A percentile compares a stretch with the other conserved stretches of the same genome.
Conservation (phyloP, 1,140 invertebrate species). For the Bombyx mandarina region DNA sequence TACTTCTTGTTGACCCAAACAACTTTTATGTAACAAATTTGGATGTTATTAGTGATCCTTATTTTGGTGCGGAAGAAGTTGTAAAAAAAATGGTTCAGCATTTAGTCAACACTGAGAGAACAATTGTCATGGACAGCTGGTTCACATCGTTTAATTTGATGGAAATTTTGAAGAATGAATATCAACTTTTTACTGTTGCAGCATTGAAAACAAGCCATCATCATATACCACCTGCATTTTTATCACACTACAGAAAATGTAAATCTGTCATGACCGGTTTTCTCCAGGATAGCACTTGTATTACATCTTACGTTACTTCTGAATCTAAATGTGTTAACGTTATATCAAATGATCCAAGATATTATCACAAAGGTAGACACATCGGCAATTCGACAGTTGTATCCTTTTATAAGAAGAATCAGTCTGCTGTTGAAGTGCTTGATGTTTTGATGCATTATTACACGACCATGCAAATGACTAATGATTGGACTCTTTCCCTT, state of each 20-base stretch:
- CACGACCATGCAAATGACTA: slow-evolving; percentile 58
- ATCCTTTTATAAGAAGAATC: slow-evolving; percentile 52
- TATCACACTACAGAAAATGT: slow-evolving; percentile 38
- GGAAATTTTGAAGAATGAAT: slow-evolving; percentile 39
- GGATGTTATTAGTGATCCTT: slow-evolving; percentile 60
- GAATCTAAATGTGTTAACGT: slow-evolving; percentile 39
- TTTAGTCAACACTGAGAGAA: slow-evolving; percentile 45
- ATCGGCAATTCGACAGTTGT: slow-evolving; percentile 29
- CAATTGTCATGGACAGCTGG: slow-evolving; percentile 55
- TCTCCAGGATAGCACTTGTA: slow-evolving; percentile 34
- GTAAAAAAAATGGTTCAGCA: slow-evolving; percentile 51
- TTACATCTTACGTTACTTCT: slow-evolving; percentile 41
- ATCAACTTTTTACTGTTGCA: slow-evolving; percentile 41
- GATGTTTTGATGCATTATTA: slow-evolving; percentile 66
- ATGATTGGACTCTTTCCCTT: slow-evolving; percentile 68
- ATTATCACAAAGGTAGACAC: slow-evolving; percentile 34
- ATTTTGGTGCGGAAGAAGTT: slow-evolving; percentile 41
- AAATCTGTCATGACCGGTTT: slow-evolving; percentile 45
- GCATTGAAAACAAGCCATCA: slow-evolving; percentile 42
- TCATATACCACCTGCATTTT: slow-evolving; percentile 48
- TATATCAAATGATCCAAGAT: slow-evolving; percentile 42
- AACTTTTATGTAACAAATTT: slow-evolving; percentile 67
- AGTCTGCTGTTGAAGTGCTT: slow-evolving; percentile 55
- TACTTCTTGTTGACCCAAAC: slow-evolving; percentile 52
- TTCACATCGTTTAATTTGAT: slow-evolving; percentile 44